Evolutionary conservation across 2,888 invertebrate species (phyloP).

Genomic region (Seira sanloemensis): DNA sequence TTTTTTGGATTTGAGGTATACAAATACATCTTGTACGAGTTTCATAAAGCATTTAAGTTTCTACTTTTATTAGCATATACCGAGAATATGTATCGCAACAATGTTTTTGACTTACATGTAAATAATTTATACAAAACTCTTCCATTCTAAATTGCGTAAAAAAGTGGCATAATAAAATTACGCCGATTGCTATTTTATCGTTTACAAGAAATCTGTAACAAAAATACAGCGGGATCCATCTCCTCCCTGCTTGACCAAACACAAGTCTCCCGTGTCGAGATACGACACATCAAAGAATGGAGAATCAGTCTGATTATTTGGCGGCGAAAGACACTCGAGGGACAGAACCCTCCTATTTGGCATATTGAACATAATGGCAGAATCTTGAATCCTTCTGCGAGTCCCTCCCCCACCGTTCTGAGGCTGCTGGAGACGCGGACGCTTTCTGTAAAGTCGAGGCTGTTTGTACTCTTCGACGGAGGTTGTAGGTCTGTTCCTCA

Average conservation of each 20-base stretch:
- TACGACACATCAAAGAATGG: constrained; percentile 66
- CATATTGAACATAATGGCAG: constrained; percentile 40
- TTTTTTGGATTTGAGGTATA: too few species aligned
- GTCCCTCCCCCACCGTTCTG: constrained; percentile 24
- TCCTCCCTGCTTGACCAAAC: constrained; percentile 62
- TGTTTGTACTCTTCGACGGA: constrained; percentile 59
- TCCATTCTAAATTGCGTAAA: too few species aligned
- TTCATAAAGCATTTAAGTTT: too few species aligned
- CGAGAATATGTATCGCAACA: too few species aligned
- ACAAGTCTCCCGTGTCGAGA: constrained; percentile 66
- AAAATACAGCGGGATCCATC: constrained; percentile 68
- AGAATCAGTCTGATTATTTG: constrained; percentile 56
- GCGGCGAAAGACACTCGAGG: constrained; percentile 62
- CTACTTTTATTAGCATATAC: too few species aligned
- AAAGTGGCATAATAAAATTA: too few species aligned
- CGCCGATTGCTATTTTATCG: constrained; percentile 2
- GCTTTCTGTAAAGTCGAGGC: constrained; percentile 64
- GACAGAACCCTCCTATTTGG: constrained; percentile 63
- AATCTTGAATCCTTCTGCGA: constrained; percentile 20
- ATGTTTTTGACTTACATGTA: too few species aligned
- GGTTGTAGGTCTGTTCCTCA: constrained; percentile 31
- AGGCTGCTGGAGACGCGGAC: constrained; percentile 50
- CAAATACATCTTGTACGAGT: too few species aligned
- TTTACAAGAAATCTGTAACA: constrained; percentile 67
- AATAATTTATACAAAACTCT: too few species aligned